These are phyloP conservation scores for Garrulus glandarius DNA, from an alignment of 2,797 vertebrate genomes.

Conservation along the genomic window DNA sequence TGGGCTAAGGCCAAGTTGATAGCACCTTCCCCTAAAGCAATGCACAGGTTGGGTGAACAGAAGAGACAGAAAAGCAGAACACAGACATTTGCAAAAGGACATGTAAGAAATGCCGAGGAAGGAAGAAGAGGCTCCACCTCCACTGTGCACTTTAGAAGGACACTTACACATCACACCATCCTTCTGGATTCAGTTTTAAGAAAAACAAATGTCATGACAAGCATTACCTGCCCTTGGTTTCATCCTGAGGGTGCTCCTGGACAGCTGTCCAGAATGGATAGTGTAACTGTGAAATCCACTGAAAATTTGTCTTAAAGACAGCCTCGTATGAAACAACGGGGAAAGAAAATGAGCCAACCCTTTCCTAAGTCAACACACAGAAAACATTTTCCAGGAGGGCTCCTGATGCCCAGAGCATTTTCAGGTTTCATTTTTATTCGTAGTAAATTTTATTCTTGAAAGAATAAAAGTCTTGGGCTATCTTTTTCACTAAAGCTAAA, in stretches of 20 bases:
- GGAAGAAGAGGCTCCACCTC: background rate
- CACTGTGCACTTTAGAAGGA: fast-evolving
- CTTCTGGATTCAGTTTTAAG: background rate
- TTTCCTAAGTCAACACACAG: background rate
- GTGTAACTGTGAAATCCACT: background rate
- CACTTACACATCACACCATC: fast-evolving
- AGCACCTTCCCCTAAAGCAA: conserved; percentile 89
- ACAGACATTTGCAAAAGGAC: background rate
- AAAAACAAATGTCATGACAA: background rate
- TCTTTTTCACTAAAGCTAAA: background rate
- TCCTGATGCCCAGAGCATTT: background rate
- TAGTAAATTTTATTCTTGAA: background rate
- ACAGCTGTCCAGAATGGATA: background rate
- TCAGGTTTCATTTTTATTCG: background rate
- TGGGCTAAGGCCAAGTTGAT: conserved; percentile 92
- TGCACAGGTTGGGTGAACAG: background rate
- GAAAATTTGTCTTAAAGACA: background rate
- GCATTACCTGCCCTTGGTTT: background rate
- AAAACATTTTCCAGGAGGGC: background rate
- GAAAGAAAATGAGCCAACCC: background rate
- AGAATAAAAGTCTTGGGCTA: background rate
- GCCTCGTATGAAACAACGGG: background rate
- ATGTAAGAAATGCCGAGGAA: background rate
- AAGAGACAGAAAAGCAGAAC: background rate
- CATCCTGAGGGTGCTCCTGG: background rate